phyloP scores from a whole-genome alignment of 1,140 invertebrate species.

The Augochlora pura region DNA sequence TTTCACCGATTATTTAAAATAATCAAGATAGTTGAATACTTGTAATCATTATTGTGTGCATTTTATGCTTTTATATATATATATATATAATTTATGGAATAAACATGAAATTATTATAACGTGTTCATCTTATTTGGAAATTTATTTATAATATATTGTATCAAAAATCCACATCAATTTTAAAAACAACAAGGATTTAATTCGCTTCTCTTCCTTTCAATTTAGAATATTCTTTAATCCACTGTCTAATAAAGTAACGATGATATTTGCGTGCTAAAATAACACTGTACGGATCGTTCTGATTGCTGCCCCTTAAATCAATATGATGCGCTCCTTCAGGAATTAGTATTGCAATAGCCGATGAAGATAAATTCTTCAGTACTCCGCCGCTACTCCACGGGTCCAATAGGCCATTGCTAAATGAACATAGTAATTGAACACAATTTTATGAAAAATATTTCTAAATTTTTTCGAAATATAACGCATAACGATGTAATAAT shows the following conservation, averaged over 20 bases:
- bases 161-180: background rate
- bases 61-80: constrained; percentile 51
- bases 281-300: constrained; percentile 87
- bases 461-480: background rate
- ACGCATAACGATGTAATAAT: background rate
- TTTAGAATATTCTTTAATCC: constrained; percentile 81
- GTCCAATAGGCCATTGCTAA: constrained; percentile 93
- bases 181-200: background rate
- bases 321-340: constrained; percentile 95
- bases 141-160: background rate
- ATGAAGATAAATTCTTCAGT: constrained; percentile 84
- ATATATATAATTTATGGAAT: constrained; percentile 59
- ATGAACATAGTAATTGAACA: constrained; percentile 46
- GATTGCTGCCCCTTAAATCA: constrained; percentile 88
- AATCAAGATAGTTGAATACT: constrained; percentile 32
- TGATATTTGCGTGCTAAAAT: constrained; percentile 85
- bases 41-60: constrained; percentile 42
- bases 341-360: constrained; percentile 89
- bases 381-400: constrained; percentile 97
- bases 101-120: constrained; percentile 45
- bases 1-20: constrained; percentile 21
- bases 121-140: background rate
- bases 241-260: constrained; percentile 84
- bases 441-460: constrained; percentile 13
- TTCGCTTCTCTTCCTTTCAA: background rate